phyloP scores from a whole-genome alignment of 2,113 vertebrate species.

The Epinephelus moara region DNA sequence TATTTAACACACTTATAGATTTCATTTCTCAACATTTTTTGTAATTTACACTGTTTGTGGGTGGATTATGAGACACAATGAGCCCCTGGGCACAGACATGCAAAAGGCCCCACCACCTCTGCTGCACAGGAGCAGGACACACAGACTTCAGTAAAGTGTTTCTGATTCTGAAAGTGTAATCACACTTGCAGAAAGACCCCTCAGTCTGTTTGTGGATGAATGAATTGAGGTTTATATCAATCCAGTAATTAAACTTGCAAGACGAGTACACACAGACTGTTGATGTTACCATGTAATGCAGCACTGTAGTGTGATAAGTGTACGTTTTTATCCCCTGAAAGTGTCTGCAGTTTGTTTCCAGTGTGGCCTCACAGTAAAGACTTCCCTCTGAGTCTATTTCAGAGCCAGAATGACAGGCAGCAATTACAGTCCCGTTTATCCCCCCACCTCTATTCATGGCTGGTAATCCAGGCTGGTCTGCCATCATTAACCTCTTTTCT shows the following conservation, averaged over 20 bases:
- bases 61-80: no score
- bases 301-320: background rate
- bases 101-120: no score
- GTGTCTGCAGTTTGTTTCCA: slow-evolving; percentile 26
- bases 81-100: no score
- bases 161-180: background rate
- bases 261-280: slow-evolving; percentile 1
- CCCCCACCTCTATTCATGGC: slow-evolving; percentile 58
- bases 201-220: slow-evolving; percentile 16
- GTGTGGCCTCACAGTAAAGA: slow-evolving; percentile 7
- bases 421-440: slow-evolving; percentile 71
- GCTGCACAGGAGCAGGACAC: no score
- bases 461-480: slow-evolving; percentile 64
- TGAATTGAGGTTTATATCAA: slow-evolving; percentile 24
- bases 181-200: background rate
- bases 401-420: slow-evolving; percentile 54
- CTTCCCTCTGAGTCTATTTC: slow-evolving; percentile 59
- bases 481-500: slow-evolving; percentile 52
- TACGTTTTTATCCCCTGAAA: background rate
- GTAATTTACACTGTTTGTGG: no score
- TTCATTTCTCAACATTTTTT: no score
- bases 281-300: background rate
- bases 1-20: no score
- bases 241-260: slow-evolving; percentile 12
- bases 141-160: no score